Percentiles rank a stretch among this genome's conserved stretches.
Conservation (phyloP, 2,888 invertebrate genomes). For the Andricus quercusramuli region DNA sequence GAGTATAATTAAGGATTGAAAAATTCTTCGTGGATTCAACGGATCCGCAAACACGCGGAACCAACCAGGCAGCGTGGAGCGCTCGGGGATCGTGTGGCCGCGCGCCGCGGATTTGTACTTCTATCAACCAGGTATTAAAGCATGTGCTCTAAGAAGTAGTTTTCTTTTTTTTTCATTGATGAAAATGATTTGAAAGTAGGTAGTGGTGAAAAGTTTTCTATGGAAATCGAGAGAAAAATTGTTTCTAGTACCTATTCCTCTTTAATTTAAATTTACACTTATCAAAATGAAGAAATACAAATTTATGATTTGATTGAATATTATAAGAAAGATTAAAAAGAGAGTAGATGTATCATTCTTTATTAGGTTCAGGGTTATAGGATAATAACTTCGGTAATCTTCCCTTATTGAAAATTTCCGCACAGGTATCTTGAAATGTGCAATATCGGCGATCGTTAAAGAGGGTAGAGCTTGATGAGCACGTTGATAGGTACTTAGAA, state of each 20-base stretch:
- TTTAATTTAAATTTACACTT: neutral
- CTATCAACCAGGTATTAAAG: constrained; percentile 73
- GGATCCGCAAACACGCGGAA: constrained; percentile 75
- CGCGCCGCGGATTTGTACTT: constrained; percentile 76
- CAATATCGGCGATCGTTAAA: constrained; percentile 38
- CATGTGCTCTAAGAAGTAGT: neutral
- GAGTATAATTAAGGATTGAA: constrained; percentile 5
- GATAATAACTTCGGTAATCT: neutral
- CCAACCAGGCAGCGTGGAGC: constrained; percentile 76
- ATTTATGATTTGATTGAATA: neutral
- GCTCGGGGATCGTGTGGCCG: constrained; percentile 76
- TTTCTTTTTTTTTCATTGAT: neutral
- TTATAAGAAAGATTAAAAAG: constrained; percentile 28
- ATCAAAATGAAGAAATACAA: neutral
- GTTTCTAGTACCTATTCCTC: neutral
- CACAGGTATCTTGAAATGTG: constrained; percentile 14
- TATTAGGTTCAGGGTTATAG: neutral
- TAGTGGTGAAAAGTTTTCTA: neutral
- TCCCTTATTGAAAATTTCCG: constrained; percentile 35
- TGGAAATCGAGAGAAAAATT: neutral
- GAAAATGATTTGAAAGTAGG: neutral
- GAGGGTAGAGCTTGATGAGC: constrained; percentile 25
- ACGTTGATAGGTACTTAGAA: constrained; percentile 31
- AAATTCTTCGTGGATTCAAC: constrained; percentile 62
- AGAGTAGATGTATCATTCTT: neutral